These are phyloP conservation scores for Sander lucioperca DNA, from an alignment of 2,113 vertebrate genomes.

Conservation along the genomic window DNA sequence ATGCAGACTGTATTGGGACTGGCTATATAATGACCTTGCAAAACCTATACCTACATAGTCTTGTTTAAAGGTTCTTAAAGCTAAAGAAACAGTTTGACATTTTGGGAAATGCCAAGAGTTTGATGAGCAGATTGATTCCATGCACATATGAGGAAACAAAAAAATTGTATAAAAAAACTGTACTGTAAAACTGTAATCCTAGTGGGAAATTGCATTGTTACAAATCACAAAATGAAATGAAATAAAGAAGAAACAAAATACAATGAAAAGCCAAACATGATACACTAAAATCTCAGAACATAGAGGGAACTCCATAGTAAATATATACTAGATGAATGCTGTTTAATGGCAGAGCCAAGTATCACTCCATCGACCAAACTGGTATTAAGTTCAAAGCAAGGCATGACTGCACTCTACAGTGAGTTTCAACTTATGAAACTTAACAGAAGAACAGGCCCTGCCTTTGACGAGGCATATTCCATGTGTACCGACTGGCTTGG, in stretches of 20 bases:
- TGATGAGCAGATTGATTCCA: background rate
- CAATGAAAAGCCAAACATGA: background rate
- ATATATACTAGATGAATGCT: background rate
- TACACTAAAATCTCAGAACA: background rate
- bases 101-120: background rate
- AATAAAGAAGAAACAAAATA: background rate
- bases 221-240: background rate
- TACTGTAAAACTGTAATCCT: background rate
- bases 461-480: conserved; percentile 27
- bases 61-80: no score
- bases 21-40: no score
- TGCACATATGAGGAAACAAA: background rate
- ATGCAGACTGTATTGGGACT: no score
- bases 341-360: background rate
- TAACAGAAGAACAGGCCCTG: conserved; percentile 38
- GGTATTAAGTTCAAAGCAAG: background rate
- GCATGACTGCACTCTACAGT: background rate
- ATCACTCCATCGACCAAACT: background rate
- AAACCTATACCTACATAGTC: no score
- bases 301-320: background rate
- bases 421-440: background rate
- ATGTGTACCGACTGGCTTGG: background rate
- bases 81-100: background rate
- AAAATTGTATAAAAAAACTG: no score
- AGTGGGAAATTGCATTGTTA: background rate